phyloP scores from a whole-genome alignment of 1,140 invertebrate species.

The Limonius californicus region DNA sequence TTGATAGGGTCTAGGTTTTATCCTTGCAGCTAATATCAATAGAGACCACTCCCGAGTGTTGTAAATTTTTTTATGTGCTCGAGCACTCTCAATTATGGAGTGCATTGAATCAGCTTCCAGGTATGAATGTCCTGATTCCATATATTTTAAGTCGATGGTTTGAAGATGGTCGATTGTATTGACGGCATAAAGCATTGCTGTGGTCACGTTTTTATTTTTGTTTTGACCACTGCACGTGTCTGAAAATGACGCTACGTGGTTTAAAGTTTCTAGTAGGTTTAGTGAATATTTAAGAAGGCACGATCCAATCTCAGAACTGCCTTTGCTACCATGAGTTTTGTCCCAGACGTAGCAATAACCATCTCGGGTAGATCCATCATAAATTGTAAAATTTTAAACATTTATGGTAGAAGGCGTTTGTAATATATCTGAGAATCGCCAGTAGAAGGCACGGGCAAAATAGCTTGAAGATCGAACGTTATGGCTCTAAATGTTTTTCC shows the following conservation, averaged over 20 bases:
- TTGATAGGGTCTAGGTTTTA: neutral
- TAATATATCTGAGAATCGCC: conserved; percentile 13
- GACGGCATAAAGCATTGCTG: conserved; percentile 19
- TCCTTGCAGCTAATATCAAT: neutral
- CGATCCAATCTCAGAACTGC: conserved; percentile 29
- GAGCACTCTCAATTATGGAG: conserved; percentile 19
- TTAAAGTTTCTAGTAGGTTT: neutral
- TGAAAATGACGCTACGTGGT: conserved; percentile 1
- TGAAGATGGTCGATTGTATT: conserved; percentile 15
- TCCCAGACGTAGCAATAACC: conserved; percentile 15
- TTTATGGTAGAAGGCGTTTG: neutral
- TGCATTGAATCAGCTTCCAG: conserved; percentile 45
- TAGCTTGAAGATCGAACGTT: conserved; percentile 3
- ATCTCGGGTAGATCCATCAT: conserved; percentile 5
- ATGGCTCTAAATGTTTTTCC: conserved; percentile 8
- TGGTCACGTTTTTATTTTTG: conserved; percentile 3
- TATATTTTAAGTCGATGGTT: conserved; percentile 34
- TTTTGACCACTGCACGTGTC: conserved; percentile 14
- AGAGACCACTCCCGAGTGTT: neutral
- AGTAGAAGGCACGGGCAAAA: neutral
- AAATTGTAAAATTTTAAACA: conserved; percentile 16
- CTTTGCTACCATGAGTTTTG: conserved; percentile 29
- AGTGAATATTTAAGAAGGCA: conserved; percentile 18
- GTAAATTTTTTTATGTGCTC: conserved; percentile 15
- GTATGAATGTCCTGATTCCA: conserved; percentile 43